Percentiles rank a stretch among this genome's conserved stretches.
phyloP scores from a whole-genome alignment of 2,797 vertebrate species.

The Menidia menidia region DNA sequence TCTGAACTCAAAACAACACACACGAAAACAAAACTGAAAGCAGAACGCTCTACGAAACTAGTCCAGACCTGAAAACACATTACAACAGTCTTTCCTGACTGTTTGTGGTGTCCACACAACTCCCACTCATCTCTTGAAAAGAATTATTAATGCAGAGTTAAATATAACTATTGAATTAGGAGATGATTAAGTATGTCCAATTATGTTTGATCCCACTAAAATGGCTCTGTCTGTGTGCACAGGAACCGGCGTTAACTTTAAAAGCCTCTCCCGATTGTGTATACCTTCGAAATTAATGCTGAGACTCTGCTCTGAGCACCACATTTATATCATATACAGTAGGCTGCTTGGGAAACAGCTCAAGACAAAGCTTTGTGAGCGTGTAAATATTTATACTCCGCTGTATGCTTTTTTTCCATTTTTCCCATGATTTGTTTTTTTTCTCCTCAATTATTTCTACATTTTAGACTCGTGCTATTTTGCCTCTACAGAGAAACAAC shows the following conservation, averaged over 20 bases:
- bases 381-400: not conserved
- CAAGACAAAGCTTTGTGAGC: no score
- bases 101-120: not conserved
- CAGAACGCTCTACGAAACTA: not conserved
- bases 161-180: not conserved
- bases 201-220: not conserved
- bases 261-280: not conserved
- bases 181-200: not conserved
- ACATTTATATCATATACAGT: no score
- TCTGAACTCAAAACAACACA: no score
- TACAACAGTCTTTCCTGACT: not conserved
- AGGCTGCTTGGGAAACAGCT: no score
- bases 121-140: not conserved
- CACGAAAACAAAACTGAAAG: not conserved
- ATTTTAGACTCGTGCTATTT: not conserved
- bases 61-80: not conserved
- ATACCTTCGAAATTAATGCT: no score
- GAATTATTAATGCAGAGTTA: not conserved
- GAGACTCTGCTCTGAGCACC: no score
- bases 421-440: not conserved
- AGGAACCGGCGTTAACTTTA: not conserved
- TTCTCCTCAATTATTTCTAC: not conserved
- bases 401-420: not conserved
- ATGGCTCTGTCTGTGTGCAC: not conserved
- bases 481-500: slow-evolving; percentile 12